Evolutionary conservation across 53 echinoderm and acorn worm species (phyloP).

Genomic region (Antedon mediterranea): DNA sequence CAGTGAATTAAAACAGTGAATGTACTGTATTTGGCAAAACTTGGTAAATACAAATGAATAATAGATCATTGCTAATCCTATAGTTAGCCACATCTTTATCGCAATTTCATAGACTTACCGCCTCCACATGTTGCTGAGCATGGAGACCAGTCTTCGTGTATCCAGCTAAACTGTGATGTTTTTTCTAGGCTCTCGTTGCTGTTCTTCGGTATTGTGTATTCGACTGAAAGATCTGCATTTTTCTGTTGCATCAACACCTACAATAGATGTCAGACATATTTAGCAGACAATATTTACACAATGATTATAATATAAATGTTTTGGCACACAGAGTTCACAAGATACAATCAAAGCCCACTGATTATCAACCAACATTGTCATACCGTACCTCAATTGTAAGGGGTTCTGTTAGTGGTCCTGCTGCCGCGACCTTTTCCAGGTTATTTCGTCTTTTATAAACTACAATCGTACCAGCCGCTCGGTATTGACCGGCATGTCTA

Average conservation of each 20-base stretch:
- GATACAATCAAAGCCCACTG: no score
- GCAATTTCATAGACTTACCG: constrained; percentile 53
- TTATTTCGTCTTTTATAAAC: constrained; percentile 42
- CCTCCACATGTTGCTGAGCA: constrained; percentile 71
- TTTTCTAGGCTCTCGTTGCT: constrained; percentile 1
- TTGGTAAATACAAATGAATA: no score
- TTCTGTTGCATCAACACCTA: constrained; percentile 35
- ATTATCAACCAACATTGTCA: no score
- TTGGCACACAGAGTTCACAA: no score
- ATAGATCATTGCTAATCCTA: no score
- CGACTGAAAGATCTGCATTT: constrained; percentile 50
- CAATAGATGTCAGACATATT: constrained; percentile 1
- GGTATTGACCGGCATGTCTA: constrained; percentile 50
- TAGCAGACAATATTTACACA: background rate
- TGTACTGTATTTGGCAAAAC: no score
- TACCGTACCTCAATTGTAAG: constrained; percentile 63
- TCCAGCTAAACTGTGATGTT: constrained; percentile 40
- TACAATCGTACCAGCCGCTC: constrained; percentile 55
- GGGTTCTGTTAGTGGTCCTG: constrained; percentile 56
- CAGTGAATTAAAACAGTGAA: no score
- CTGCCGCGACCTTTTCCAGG: constrained; percentile 45
- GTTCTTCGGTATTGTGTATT: constrained; percentile 64
- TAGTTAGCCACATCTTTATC: no score
- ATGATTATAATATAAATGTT: background rate
- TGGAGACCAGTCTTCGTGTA: constrained; percentile 43